Conservation (phyloP, 2,113 vertebrate genomes). For the Anser brachyrhynchus region DNA sequence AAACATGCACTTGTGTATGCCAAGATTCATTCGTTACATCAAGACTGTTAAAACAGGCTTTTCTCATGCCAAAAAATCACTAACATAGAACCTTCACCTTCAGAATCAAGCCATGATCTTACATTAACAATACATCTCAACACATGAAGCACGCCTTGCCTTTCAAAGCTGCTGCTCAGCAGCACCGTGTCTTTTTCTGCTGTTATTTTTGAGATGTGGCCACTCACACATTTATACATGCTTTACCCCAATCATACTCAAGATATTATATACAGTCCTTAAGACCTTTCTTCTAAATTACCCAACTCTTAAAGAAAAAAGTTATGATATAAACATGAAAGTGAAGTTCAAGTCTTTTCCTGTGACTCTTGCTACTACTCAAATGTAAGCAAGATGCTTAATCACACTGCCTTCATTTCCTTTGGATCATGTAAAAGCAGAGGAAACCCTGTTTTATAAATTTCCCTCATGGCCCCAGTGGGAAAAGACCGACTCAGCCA, state of each 20-base stretch:
- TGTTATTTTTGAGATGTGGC: not conserved
- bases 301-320: not conserved
- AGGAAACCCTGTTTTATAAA: not conserved
- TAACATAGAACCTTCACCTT: rapidly evolving
- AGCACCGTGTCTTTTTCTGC: not conserved
- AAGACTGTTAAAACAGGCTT: not conserved
- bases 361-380: not conserved
- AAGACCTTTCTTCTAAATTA: not conserved
- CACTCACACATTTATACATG: no score
- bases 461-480: not conserved
- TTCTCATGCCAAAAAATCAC: not conserved
- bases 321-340: not conserved
- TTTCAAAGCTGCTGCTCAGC: not conserved
- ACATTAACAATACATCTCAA: not conserved
- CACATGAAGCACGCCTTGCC: not conserved
- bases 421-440: not conserved
- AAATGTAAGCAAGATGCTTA: not conserved
- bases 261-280: not conserved
- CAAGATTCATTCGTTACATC: not conserved
- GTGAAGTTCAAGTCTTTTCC: not conserved
- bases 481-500: not conserved
- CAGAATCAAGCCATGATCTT: not conserved
- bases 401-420: not conserved
- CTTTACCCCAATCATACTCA: not conserved
- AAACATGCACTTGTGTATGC: not conserved